These are phyloP conservation scores for Abrostola tripartita DNA, from an alignment of 2,888 invertebrate genomes.

Conservation along the genomic window DNA sequence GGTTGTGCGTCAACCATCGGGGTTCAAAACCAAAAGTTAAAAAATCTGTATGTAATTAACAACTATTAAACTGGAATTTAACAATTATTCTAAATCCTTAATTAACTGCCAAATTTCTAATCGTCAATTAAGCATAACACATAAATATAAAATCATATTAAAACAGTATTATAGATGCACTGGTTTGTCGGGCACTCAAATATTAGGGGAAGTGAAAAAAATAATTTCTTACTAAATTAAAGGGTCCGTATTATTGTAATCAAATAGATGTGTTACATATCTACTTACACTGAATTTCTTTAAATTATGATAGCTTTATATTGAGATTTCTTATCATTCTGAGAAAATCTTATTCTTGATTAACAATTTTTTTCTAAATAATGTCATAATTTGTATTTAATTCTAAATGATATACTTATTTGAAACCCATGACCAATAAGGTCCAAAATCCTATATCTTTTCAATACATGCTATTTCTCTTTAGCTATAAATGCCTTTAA, in stretches of 20 bases:
- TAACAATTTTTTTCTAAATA: no score
- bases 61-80: constrained; percentile 35
- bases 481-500: no score
- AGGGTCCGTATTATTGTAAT: background rate
- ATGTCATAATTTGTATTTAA: no score
- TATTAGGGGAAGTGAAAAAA: constrained; percentile 25
- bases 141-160: constrained; percentile 29
- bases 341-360: no score
- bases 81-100: constrained; percentile 36
- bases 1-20: constrained; percentile 9
- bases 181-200: constrained; percentile 57
- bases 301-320: no score
- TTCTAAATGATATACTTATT: no score
- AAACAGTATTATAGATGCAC: constrained; percentile 52
- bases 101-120: constrained; percentile 51
- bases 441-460: no score
- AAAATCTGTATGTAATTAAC: constrained; percentile 28
- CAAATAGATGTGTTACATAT: background rate
- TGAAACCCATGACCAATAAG: no score
- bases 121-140: constrained; percentile 52
- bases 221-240: background rate
- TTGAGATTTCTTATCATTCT: no score
- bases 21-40: constrained; percentile 25
- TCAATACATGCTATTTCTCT: no score
- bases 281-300: no score